These are phyloP conservation scores for Hydropotes inermis DNA, from an alignment of 2,113 vertebrate species.

Conservation along the genomic window DNA sequence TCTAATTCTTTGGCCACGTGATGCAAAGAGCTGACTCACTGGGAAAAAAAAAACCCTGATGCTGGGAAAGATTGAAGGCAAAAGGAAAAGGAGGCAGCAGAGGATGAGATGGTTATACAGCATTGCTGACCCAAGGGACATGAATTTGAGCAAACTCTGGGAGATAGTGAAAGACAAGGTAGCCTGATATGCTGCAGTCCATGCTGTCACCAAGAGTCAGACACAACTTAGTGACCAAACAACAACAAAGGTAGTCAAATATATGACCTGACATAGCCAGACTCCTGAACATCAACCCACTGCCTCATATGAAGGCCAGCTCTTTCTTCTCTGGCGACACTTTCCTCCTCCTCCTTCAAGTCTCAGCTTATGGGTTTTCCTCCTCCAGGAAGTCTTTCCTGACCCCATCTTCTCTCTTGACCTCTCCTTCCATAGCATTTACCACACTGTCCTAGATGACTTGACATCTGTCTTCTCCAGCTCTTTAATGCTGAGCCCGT, in stretches of 20 bases:
- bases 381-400: neutral
- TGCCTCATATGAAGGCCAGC: neutral
- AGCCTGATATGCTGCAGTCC: neutral
- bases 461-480: neutral
- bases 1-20: neutral
- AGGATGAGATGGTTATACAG: neutral
- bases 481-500: neutral
- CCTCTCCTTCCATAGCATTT: neutral
- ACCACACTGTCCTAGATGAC: neutral
- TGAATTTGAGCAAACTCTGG: neutral
- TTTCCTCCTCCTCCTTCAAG: neutral
- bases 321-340: neutral
- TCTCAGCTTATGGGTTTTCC: neutral
- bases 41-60: neutral
- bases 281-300: neutral
- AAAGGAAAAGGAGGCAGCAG: neutral
- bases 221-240: neutral
- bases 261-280: neutral
- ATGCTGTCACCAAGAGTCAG: neutral
- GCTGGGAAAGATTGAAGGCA: neutral
- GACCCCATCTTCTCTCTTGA: too few species aligned
- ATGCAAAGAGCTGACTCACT: neutral
- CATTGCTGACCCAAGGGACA: neutral
- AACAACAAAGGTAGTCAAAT: neutral
- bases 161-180: neutral